Base-by-base conservation (phyloP, 2,113 vertebrate genomes). In the Heterocephalus glaber region DNA sequence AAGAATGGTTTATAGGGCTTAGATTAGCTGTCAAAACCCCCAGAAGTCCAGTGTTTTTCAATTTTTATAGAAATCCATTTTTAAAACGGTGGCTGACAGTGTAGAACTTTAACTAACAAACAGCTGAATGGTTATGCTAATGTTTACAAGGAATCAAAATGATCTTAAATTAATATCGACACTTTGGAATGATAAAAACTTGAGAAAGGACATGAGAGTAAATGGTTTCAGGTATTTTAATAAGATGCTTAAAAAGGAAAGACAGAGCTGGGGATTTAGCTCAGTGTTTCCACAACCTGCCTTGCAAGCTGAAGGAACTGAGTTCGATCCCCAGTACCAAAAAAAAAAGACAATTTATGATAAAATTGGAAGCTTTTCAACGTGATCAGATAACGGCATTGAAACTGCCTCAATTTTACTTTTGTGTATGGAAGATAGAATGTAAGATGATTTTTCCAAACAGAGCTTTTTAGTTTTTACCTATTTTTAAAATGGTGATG, bases 101-200 rank as follows among this genome's bases (percentile, higher is more conserved):
- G 41, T 38, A 82, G 49, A 92, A 28, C 20, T 41, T 12, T 52
- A 38, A 7, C 61, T 66, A 90, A 26, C 61, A 47, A 47, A 94
- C 95, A 88, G 12, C 10, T n/a, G 30, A 49, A 82, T 47, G 33
- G 76, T 58, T 56, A 58, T 92, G 52, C 28, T 96, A 68, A 81
- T 26, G 13, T 77, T 95, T 92, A 84, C 4, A 79, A 60, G 54
- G 9, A 90, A 61, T 85, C 52, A 96, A 60, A 96, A 65, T 90
- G 7, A 86, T 85, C n/a, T 74, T 85, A 56, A 47, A 74, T 52
- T 83, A 95, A 90, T 84, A n/a, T 52, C 52, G 4, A 81, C 61
- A 60, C 2, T 74, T 95, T 87, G 24, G n/a, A 90, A 90, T 9
- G 90, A 80, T 95, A 92, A 79, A 95, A 93, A 77, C 56, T 72